Conservation (phyloP, 2,888 invertebrate genomes). For the Coenonympha arcania region DNA sequence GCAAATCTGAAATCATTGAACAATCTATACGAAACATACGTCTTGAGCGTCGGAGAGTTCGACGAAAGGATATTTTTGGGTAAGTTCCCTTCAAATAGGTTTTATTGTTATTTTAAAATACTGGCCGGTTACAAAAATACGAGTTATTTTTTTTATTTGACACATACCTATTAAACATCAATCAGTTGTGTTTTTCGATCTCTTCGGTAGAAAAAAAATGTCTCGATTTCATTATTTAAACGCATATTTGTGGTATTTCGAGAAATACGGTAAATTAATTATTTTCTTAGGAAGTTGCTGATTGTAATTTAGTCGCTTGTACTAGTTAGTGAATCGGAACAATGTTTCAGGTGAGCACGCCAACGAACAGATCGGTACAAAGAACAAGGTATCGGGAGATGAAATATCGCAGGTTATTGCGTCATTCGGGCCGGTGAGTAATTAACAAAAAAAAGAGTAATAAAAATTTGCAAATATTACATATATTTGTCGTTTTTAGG, state of each 20-base stretch:
- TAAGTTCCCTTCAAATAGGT: conserved; percentile 45
- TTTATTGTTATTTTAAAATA: neutral
- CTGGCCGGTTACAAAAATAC: neutral
- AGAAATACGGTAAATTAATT: conserved; percentile 10
- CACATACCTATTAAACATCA: neutral
- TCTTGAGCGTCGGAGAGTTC: conserved; percentile 92
- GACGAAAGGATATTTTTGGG: conserved; percentile 97
- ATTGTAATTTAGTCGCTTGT: no score
- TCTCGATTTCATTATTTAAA: conserved; percentile 25
- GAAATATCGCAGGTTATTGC: conserved; percentile 67
- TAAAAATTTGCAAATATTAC: no score
- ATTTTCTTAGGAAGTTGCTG: neutral
- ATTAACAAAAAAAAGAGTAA: neutral
- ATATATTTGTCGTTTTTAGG: no score
- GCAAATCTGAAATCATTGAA: conserved; percentile 88
- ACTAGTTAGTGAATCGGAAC: neutral
- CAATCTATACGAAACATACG: conserved; percentile 91
- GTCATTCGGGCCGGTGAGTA: conserved; percentile 63
- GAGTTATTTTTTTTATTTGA: no score
- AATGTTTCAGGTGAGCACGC: conserved; percentile 60
- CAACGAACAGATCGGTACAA: conserved; percentile 60
- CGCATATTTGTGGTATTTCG: conserved; percentile 27
- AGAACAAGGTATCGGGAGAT: conserved; percentile 55
- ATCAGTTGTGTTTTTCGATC: neutral
- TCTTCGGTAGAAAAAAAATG: conserved; percentile 19